Evolutionary conservation across 2,797 vertebrate genomes (phyloP).

Genomic region (Aplochiton taeniatus): DNA sequence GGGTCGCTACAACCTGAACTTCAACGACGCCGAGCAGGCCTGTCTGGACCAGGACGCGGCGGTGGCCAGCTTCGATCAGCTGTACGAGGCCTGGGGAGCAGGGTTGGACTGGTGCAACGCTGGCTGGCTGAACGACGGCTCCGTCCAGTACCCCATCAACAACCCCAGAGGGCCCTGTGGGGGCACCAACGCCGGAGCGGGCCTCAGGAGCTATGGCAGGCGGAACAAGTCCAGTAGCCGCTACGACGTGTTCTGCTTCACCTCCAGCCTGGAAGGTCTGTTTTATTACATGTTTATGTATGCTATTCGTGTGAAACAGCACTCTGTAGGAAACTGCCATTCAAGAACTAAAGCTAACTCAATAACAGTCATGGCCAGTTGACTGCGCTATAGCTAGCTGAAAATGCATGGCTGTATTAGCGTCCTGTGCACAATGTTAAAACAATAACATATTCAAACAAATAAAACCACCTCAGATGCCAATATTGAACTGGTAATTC

Average conservation of each 20-base stretch:
- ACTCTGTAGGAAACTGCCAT: constrained; percentile 2
- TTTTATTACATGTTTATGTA: background rate
- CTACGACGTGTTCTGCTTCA: constrained; percentile 94
- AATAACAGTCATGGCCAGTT: background rate
- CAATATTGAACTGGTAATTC: too few species aligned
- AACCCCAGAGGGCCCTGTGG: constrained; percentile 89
- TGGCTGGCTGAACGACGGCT: constrained; percentile 92
- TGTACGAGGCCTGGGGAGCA: constrained; percentile 82
- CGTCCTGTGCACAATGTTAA: too few species aligned
- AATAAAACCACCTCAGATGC: too few species aligned
- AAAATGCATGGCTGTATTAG: too few species aligned
- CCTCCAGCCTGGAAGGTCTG: constrained; percentile 82
- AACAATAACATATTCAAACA: too few species aligned
- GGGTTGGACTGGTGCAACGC: constrained; percentile 99
- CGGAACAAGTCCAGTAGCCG: constrained; percentile 80
- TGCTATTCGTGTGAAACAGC: background rate
- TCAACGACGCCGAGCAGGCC: constrained; percentile 77
- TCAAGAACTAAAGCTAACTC: background rate
- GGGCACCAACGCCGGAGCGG: constrained; percentile 79
- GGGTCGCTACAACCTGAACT: constrained; percentile 91
- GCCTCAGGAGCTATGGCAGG: constrained; percentile 88
- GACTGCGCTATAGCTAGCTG: background rate
- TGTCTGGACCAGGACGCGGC: constrained; percentile 83
- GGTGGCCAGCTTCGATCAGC: constrained; percentile 87
- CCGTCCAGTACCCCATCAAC: constrained; percentile 93